Evolutionary conservation across 2,113 vertebrate species (phyloP).

Genomic region (Corythornis cristatus): DNA sequence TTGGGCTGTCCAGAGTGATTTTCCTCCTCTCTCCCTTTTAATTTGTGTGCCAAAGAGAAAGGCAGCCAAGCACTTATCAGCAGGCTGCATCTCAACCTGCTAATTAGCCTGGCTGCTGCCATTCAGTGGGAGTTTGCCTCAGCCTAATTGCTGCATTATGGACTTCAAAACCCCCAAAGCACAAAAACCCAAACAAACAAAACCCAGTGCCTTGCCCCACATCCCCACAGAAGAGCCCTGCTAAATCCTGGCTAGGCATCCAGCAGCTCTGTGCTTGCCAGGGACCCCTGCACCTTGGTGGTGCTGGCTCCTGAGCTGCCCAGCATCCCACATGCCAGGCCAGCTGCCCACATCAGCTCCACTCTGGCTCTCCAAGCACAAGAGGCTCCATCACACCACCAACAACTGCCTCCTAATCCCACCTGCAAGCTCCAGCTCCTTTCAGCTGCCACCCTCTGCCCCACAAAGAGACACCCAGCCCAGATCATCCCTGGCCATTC

Average conservation of each 20-base stretch:
- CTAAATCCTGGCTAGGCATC: background rate
- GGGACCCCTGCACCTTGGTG: background rate
- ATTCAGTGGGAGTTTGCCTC: conserved; percentile 37
- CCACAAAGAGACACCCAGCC: background rate
- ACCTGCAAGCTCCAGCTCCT: background rate
- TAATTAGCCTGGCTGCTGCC: conserved; percentile 6
- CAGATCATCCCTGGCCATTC: background rate
- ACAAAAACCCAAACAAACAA: conserved; percentile 40
- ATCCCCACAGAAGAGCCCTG: background rate
- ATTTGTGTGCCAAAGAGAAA: conserved; percentile 50
- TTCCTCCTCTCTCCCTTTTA: conserved; percentile 32
- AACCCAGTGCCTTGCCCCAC: background rate
- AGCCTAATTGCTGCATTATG: conserved; percentile 27
- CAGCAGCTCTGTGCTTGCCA: background rate
- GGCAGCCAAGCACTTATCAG: conserved; percentile 38
- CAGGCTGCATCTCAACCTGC: conserved; percentile 54
- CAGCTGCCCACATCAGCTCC: background rate
- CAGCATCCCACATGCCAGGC: accelerated
- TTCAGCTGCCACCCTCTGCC: background rate
- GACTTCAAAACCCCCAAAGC: background rate
- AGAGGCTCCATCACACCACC: background rate
- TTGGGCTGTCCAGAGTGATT: conserved; percentile 45
- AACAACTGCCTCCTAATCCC: background rate
- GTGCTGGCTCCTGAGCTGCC: accelerated
- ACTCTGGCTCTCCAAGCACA: accelerated